Evolutionary conservation across 2,113 vertebrate species (phyloP).

Genomic region (Brienomyrus brachyistius): DNA sequence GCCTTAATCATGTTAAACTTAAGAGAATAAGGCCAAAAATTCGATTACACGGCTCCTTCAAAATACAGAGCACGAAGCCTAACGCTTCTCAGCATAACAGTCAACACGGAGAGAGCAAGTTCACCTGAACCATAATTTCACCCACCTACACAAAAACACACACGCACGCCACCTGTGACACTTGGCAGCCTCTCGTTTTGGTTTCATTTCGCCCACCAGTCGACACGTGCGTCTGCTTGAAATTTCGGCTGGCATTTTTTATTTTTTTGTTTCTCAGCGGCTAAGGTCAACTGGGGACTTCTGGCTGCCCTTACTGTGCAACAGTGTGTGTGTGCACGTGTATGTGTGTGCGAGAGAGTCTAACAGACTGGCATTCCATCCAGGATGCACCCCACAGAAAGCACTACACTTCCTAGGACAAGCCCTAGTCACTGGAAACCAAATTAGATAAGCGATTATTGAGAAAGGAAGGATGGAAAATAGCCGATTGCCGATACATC

Average conservation of each 20-base stretch:
- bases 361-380: not conserved
- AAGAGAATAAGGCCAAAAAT: not conserved
- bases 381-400: not conserved
- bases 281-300: not conserved
- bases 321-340: not conserved
- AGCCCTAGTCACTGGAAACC: not conserved
- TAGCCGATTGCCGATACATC: not conserved
- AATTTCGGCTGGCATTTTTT: not conserved
- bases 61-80: not conserved
- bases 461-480: not conserved
- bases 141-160: conserved; percentile 3
- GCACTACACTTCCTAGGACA: not conserved
- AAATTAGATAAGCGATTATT: not conserved
- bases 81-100: not conserved
- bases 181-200: not conserved
- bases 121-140: conserved; percentile 1
- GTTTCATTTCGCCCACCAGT: conserved; percentile 1
- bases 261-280: not conserved
- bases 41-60: not conserved
- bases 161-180: not conserved
- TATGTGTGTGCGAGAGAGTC: not conserved
- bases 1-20: not conserved
- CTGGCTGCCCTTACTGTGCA: not conserved
- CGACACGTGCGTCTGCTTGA: not conserved
- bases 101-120: not conserved